A percentile compares a stretch with the other conserved stretches of the same genome.
These are phyloP conservation scores for Rugalucina vietnamica DNA, from an alignment of 2,888 invertebrate genomes.

Conservation along the genomic window DNA sequence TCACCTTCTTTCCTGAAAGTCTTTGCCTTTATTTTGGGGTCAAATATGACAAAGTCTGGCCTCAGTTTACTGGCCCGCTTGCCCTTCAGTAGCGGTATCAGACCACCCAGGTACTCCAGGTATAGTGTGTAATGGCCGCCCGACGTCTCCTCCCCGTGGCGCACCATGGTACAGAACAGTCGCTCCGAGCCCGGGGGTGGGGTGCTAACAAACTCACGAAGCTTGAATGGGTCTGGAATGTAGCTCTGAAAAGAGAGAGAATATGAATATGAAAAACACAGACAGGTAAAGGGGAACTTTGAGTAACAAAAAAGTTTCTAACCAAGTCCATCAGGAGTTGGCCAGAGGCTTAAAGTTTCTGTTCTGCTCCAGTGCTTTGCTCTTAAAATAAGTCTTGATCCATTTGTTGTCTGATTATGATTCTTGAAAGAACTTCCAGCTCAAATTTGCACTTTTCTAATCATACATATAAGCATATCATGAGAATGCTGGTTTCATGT, in stretches of 20 bases:
- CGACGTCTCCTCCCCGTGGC: slow-evolving; percentile 88
- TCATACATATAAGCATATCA: too few relatives aligned
- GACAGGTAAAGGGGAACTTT: too few relatives aligned
- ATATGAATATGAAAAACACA: neutral
- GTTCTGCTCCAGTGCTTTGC: too few relatives aligned
- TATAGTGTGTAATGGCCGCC: slow-evolving; percentile 88
- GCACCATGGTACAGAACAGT: slow-evolving; percentile 98
- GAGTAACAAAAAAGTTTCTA: too few relatives aligned
- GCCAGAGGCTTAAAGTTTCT: too few relatives aligned
- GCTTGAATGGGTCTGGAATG: slow-evolving; percentile 94
- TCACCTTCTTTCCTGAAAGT: slow-evolving; percentile 68
- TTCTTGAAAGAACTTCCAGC: too few relatives aligned
- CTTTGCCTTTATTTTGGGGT: slow-evolving; percentile 84
- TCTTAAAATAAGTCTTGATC: too few relatives aligned
- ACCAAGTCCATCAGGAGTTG: too few relatives aligned
- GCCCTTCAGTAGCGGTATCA: slow-evolving; percentile 97
- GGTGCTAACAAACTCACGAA: slow-evolving; percentile 96
- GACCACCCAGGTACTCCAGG: slow-evolving; percentile 97
- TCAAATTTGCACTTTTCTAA: too few relatives aligned
- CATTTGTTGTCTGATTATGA: too few relatives aligned
- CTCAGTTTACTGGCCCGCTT: slow-evolving; percentile 97
- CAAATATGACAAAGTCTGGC: slow-evolving; percentile 96
- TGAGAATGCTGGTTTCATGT: too few relatives aligned
- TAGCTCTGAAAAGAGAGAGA: slow-evolving; percentile 89
- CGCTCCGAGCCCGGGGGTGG: slow-evolving; percentile 94